Conservation (phyloP, 1,140 invertebrate species). For the Drosophila ercepeae region DNA sequence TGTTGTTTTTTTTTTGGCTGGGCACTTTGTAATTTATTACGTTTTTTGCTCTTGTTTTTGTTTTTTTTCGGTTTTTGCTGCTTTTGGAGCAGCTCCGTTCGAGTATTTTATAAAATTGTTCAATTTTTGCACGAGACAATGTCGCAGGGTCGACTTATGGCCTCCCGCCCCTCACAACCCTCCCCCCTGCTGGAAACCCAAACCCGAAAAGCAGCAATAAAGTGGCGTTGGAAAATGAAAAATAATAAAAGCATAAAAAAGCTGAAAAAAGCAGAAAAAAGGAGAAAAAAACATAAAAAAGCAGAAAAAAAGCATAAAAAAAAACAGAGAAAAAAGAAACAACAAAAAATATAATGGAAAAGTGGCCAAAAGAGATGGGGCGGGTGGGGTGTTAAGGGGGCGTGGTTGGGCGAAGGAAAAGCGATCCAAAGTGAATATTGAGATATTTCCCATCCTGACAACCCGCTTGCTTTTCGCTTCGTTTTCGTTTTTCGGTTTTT, state of each 20-base stretch:
- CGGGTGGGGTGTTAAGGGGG: not conserved
- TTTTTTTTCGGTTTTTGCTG: conserved; percentile 4
- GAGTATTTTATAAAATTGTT: conserved; percentile 58
- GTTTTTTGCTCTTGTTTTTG: conserved; percentile 34
- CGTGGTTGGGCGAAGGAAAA: not conserved
- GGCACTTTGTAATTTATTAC: conserved; percentile 73
- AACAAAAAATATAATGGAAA: conserved; percentile 2
- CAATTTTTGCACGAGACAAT: conserved; percentile 56
- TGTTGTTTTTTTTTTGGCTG: conserved; percentile 12
- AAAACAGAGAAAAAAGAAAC: not conserved
- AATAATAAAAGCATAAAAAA: conserved; percentile 12
- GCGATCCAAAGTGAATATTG: conserved; percentile 63
- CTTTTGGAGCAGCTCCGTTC: conserved; percentile 21
- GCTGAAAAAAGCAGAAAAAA: not conserved
- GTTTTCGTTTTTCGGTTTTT: conserved; percentile 17
- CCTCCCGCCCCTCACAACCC: not conserved
- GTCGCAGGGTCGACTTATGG: conserved; percentile 43
- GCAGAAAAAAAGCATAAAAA: conserved; percentile 22
- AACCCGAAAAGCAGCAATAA: conserved; percentile 12
- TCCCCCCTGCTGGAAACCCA: not conserved
- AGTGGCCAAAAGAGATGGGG: not conserved
- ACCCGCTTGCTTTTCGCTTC: conserved; percentile 16
- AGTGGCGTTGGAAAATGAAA: conserved; percentile 24
- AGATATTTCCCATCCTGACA: conserved; percentile 62
- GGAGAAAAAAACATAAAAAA: conserved; percentile 1